These are phyloP conservation scores for Siderastrea siderea DNA, from an alignment of 92 coral and sea anemone genomes.

Conservation along the genomic window DNA sequence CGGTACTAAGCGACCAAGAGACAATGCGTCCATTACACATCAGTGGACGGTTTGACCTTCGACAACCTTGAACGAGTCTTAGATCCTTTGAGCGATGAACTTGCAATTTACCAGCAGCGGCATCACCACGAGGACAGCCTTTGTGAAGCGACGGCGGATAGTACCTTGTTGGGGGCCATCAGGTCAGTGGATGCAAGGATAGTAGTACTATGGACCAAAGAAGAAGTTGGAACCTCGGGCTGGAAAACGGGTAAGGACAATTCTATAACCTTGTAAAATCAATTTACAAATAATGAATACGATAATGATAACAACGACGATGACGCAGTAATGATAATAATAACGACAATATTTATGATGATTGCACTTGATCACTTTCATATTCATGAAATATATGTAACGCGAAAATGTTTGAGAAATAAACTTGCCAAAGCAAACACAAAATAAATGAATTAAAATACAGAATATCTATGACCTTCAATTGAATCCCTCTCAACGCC, in stretches of 20 bases:
- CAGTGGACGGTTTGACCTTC: slow-evolving; percentile 19
- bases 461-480: too few relatives aligned
- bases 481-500: too few relatives aligned
- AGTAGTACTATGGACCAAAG: slow-evolving; percentile 49
- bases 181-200: slow-evolving; percentile 51
- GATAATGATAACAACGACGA: not conserved
- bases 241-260: slow-evolving; percentile 62
- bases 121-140: not conserved
- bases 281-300: not conserved
- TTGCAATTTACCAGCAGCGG: not conserved
- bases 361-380: not conserved
- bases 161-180: slow-evolving; percentile 24
- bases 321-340: not conserved
- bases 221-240: slow-evolving; percentile 58
- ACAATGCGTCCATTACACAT: slow-evolving; percentile 12
- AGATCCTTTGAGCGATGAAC: slow-evolving; percentile 41
- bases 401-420: too few relatives aligned
- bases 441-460: too few relatives aligned
- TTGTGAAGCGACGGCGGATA: not conserved
- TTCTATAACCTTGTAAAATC: not conserved
- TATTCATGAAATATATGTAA: not conserved
- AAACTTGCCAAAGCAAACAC: too few relatives aligned
- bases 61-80: slow-evolving; percentile 45
- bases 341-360: not conserved
- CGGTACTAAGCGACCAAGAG: slow-evolving; percentile 45